Conservation (phyloP, 2,113 vertebrate species). For the Macaca nemestrina region DNA sequence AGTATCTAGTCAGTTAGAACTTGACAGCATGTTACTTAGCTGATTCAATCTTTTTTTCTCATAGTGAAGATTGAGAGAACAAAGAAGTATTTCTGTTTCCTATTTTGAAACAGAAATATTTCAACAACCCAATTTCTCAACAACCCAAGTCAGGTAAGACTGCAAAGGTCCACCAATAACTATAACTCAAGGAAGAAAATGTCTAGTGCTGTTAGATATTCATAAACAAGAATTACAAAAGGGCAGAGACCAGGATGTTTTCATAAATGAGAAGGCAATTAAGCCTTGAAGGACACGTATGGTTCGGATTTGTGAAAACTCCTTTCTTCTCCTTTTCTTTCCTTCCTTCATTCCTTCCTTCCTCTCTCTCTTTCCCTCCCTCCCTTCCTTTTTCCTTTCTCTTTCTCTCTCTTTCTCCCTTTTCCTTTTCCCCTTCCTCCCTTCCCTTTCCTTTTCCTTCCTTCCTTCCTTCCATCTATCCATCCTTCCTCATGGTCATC, state of each 20-base stretch:
- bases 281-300: not conserved
- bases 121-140: conserved; percentile 8
- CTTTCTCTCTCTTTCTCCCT: no score
- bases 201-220: not conserved
- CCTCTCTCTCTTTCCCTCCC: not conserved
- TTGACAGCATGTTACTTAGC: not conserved
- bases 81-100: conserved; percentile 17
- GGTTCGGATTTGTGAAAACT: not conserved
- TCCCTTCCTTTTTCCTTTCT: no score
- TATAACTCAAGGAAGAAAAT: not conserved
- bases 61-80: not conserved
- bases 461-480: rapidly evolving
- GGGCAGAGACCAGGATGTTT: not conserved
- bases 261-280: not conserved
- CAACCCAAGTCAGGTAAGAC: not conserved
- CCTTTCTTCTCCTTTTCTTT: not conserved
- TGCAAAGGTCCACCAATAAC: not conserved
- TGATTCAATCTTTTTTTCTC: not conserved
- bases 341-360: no score
- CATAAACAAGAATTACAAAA: not conserved
- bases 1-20: not conserved
- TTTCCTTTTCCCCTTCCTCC: no score
- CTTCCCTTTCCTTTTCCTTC: no score
- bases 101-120: conserved; percentile 24
- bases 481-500: no score